Evolutionary conservation across 2,113 vertebrate genomes (phyloP).

Genomic region (Microcebus tavaratra): DNA sequence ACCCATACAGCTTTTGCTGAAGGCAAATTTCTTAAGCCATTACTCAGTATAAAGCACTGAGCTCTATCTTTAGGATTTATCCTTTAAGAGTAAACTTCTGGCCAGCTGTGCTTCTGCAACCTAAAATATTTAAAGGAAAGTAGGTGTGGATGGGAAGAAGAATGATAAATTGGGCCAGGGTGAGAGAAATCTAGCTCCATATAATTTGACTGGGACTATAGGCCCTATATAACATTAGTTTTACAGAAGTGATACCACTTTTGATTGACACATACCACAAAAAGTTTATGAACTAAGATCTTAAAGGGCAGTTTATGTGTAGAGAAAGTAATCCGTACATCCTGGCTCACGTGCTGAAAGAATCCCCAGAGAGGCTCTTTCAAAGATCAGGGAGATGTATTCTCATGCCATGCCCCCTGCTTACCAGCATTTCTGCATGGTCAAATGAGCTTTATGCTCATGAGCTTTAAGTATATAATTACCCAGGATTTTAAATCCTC

Average conservation of each 20-base stretch:
- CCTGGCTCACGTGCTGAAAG: constrained; percentile 18
- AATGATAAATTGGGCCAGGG: constrained; percentile 18
- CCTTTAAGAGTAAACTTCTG: constrained; percentile 69
- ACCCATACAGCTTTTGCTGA: constrained; percentile 59
- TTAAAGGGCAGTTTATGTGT: background rate
- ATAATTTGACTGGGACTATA: background rate
- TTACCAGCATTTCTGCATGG: constrained; percentile 71
- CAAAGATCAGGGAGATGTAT: background rate
- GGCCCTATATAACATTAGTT: background rate
- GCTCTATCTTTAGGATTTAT: constrained; percentile 62
- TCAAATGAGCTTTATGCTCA: constrained; percentile 64
- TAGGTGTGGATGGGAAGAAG: background rate
- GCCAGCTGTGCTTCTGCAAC: constrained; percentile 68
- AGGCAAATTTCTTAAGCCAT: constrained; percentile 61
- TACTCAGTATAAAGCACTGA: constrained; percentile 64
- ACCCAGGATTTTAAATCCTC: constrained; percentile 62
- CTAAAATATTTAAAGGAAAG: constrained; percentile 48
- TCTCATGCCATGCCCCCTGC: constrained; percentile 51
- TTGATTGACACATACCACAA: constrained; percentile 40
- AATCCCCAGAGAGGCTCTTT: background rate
- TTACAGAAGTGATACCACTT: constrained; percentile 46
- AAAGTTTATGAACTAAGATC: constrained; percentile 36
- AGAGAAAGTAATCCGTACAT: background rate
- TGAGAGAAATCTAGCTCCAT: background rate
- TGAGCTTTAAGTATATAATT: constrained; percentile 65